These are phyloP conservation scores for Carterocephalus palaemon DNA, from an alignment of 2,888 invertebrate genomes.

Conservation along the genomic window DNA sequence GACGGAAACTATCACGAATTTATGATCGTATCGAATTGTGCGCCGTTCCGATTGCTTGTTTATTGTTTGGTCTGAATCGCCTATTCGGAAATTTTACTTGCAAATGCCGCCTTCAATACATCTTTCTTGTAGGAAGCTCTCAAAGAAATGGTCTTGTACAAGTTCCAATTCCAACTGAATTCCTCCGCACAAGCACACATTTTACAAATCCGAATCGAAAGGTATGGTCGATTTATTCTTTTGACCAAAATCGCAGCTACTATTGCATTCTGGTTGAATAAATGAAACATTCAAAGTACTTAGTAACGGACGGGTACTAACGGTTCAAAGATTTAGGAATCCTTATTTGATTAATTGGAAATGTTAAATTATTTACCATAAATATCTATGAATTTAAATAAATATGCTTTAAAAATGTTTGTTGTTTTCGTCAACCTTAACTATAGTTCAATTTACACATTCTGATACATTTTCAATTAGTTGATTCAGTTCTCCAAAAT, in stretches of 20 bases:
- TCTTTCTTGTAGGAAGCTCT: constrained; percentile 6
- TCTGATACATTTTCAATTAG: not conserved
- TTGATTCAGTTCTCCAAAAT: not conserved
- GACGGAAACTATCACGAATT: constrained; percentile 47
- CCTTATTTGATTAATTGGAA: no score
- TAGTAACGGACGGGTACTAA: no score
- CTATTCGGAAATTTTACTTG: constrained; percentile 30
- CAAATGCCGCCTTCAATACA: constrained; percentile 16
- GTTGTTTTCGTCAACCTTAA: no score
- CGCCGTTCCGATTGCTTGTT: constrained; percentile 46
- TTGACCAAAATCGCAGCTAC: not conserved
- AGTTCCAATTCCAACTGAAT: constrained; percentile 1
- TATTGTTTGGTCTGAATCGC: constrained; percentile 31
- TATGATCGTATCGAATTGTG: constrained; percentile 46
- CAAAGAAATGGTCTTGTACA: constrained; percentile 7
- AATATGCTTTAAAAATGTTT: no score
- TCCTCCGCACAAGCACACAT: constrained; percentile 2
- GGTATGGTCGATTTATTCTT: not conserved
- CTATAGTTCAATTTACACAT: no score
- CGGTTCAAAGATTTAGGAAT: no score
- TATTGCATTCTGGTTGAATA: not conserved
- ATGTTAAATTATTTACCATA: no score
- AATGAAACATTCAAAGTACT: no score
- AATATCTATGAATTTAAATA: no score
- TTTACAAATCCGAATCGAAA: not conserved